Evolutionary conservation across 2,113 vertebrate species (phyloP), one percentile per base, ranked within the genome.

Genomic region (Eleginops maclovinus): DNA sequence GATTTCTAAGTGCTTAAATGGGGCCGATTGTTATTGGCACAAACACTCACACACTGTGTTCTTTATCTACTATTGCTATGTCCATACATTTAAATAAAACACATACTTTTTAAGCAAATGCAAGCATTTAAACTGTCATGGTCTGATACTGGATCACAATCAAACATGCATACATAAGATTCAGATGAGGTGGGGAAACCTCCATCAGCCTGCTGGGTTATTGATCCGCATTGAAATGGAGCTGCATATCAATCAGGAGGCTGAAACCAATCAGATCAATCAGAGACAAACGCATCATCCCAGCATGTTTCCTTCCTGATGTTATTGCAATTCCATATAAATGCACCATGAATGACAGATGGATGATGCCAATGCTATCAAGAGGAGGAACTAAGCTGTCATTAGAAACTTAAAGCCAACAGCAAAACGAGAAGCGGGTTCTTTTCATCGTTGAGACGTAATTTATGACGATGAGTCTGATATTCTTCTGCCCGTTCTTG

Each of bases 141-240:
- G 26, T 14, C 19, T 49, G 22, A 74, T 28, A 40, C 43, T 22
- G 19, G 17, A 66, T 9, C 19, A 28, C n/a, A 46, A 9, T 21
- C 46, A 36, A 21, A 60, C 26, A 54, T 31, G 53, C 40, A 55
- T 4, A 21, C 41, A 66, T 5, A 61, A 61, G 3, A 67, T 28
- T 36, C 1, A 66, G 15, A 63, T 77, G 67, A 66, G 40, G 54
- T 60, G 31, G 19, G 26, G 67, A 41, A 47, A 51, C 17, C 77
- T 79, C 19, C 36, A 47, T 72, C 75, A 49, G 51, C 24, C 66
- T 66, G 72, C 72, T 53, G 40, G 22, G 4, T 81, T 24, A 85
- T 83, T 87, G 82, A 83, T 85, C 41, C 54, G 28, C 1, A 11
- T 22, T 64, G 59, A 79, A 78, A 85, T 31, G 26, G 50, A 41